Conservation (phyloP, 1,140 invertebrate species). For the Nebria ingens region DNA sequence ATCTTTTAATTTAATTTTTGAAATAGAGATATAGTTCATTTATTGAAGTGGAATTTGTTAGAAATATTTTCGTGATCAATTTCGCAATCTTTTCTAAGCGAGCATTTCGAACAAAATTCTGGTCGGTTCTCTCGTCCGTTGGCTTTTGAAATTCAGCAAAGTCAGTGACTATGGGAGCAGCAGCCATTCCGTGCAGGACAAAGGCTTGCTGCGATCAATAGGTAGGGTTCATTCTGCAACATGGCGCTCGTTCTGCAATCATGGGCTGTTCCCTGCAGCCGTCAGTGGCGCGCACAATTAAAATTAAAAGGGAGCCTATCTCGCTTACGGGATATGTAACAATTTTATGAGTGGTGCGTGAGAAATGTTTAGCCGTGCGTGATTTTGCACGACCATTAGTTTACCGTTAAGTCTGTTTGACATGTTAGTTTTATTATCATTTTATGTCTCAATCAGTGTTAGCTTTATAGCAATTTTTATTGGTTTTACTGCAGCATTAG, state of each 20-base stretch:
- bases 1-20: too few relatives aligned
- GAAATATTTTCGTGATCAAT: too few relatives aligned
- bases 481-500: slow-evolving; percentile 1
- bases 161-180: background rate
- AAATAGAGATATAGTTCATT: too few relatives aligned
- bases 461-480: slow-evolving; percentile 7
- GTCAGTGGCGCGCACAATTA: background rate
- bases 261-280: background rate
- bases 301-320: background rate
- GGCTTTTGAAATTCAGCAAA: background rate
- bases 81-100: too few relatives aligned
- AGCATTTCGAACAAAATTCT: too few relatives aligned
- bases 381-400: background rate
- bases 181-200: background rate
- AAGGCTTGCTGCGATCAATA: slow-evolving; percentile 6
- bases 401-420: background rate
- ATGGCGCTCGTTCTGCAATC: slow-evolving; percentile 8
- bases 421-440: background rate
- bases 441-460: slow-evolving; percentile 5
- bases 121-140: too few relatives aligned
- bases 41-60: too few relatives aligned
- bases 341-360: background rate
- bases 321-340: background rate
- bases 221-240: background rate
- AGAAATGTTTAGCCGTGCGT: background rate